These are phyloP conservation scores for Portevinia maculata DNA, from an alignment of 2,888 invertebrate species.

Conservation along the genomic window DNA sequence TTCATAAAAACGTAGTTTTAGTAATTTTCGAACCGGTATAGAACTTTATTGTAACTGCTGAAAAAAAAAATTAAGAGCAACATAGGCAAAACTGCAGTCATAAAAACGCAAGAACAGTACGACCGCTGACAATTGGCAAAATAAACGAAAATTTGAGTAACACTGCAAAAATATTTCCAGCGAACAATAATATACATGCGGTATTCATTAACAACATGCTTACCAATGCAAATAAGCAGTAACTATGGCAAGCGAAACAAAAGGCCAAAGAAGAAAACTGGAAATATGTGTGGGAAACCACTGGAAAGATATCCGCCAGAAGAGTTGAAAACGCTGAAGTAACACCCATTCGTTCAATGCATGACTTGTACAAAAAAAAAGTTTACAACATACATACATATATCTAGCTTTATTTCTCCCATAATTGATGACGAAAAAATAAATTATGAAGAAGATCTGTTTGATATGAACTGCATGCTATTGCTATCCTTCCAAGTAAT, in stretches of 20 bases:
- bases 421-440: background rate
- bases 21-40: too few species aligned
- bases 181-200: background rate
- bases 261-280: too few species aligned
- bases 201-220: constrained; percentile 11
- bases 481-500: too few species aligned
- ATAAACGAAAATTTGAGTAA: too few species aligned
- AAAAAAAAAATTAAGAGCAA: constrained; percentile 3
- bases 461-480: background rate
- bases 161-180: background rate
- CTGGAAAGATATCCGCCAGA: too few species aligned
- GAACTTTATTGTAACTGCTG: background rate
- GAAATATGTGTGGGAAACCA: too few species aligned
- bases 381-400: background rate
- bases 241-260: too few species aligned
- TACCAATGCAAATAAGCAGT: constrained; percentile 4
- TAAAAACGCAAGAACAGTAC: too few species aligned
- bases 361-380: constrained; percentile 10
- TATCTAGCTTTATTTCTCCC: background rate
- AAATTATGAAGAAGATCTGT: constrained; percentile 2
- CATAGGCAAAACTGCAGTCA: too few species aligned
- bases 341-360: background rate
- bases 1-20: too few species aligned
- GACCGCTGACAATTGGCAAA: too few species aligned
- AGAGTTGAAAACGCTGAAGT: constrained; percentile 9